phyloP scores from a whole-genome alignment of 2,888 invertebrate species.

The Aleiodes leptofemur region DNA sequence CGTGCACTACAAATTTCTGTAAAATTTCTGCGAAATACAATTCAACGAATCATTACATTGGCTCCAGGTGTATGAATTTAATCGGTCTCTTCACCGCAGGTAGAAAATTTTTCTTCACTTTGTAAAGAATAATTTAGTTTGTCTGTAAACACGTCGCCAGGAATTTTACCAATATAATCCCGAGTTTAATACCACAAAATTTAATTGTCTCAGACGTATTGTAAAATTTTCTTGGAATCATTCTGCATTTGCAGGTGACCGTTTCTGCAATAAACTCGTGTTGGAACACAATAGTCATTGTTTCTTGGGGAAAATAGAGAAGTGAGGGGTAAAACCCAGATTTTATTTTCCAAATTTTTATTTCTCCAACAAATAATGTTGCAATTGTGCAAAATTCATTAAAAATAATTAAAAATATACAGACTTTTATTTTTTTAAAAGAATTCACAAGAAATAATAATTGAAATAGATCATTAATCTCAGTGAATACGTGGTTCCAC shows the following conservation, averaged over 20 bases:
- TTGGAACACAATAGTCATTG: neutral
- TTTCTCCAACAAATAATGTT: too few species aligned
- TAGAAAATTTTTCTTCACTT: neutral
- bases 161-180: neutral
- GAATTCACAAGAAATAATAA: too few species aligned
- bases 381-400: too few species aligned
- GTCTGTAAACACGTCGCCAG: neutral
- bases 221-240: neutral
- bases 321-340: neutral
- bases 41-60: too few species aligned
- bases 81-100: neutral
- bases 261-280: neutral
- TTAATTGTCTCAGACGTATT: constrained; percentile 6
- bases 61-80: neutral
- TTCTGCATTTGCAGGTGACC: neutral
- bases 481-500: neutral
- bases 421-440: too few species aligned
- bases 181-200: neutral
- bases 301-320: neutral
- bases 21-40: too few species aligned
- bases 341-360: neutral
- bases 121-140: neutral
- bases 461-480: too few species aligned
- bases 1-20: too few species aligned
- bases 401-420: too few species aligned